Percentiles rank a stretch among this genome's conserved stretches.
These are phyloP conservation scores for Dolichoris vasculosae DNA, from an alignment of 1,140 invertebrate genomes.

Conservation along the genomic window DNA sequence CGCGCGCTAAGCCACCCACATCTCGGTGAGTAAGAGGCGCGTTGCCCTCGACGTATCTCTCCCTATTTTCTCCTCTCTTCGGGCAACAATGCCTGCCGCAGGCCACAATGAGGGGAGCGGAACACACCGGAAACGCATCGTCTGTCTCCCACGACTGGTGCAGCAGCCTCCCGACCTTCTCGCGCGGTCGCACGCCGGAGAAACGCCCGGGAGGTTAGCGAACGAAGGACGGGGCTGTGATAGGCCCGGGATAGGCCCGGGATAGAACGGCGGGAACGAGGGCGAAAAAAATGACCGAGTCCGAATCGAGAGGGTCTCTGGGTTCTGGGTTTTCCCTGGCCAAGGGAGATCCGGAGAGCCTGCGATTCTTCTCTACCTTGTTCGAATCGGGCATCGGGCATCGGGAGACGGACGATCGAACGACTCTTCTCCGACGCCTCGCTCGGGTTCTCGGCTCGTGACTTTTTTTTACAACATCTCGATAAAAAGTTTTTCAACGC, in stretches of 20 bases:
- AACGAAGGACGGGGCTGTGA: not conserved
- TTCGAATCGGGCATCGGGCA: too few relatives aligned
- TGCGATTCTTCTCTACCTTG: too few relatives aligned
- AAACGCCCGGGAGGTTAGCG: not conserved
- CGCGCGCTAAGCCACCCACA: too few relatives aligned
- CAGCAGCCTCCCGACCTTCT: conserved; percentile 64
- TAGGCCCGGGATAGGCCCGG: too few relatives aligned
- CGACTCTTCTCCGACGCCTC: not conserved
- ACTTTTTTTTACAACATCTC: not conserved
- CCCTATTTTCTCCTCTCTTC: not conserved
- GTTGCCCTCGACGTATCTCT: not conserved
- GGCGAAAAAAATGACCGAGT: too few relatives aligned
- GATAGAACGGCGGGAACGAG: too few relatives aligned
- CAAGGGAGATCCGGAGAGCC: too few relatives aligned
- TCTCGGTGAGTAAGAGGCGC: too few relatives aligned
- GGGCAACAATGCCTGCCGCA: not conserved
- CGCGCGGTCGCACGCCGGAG: not conserved
- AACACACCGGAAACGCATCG: conserved; percentile 71
- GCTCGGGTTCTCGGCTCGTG: not conserved
- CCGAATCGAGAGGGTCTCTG: too few relatives aligned
- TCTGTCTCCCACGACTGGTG: conserved; percentile 73
- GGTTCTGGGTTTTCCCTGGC: too few relatives aligned
- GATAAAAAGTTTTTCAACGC: too few relatives aligned
- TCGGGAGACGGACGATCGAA: too few relatives aligned
- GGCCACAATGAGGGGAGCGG: not conserved